Evolutionary conservation across 2,888 invertebrate species (phyloP).

Genomic region (Elgonia sp.): DNA sequence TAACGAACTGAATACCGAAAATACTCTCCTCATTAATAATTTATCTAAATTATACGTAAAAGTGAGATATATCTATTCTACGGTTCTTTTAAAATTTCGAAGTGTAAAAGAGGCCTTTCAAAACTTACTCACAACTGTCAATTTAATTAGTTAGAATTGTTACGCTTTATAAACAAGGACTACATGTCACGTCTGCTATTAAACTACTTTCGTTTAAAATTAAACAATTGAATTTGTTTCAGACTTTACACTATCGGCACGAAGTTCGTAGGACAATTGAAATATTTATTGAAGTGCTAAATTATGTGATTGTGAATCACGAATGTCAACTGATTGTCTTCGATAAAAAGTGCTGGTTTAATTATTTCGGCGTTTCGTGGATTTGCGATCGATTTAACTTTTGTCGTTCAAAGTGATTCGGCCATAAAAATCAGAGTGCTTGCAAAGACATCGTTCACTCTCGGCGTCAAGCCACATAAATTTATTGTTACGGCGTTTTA

Average conservation of each 20-base stretch:
- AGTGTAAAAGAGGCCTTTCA: background rate
- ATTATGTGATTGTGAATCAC: background rate
- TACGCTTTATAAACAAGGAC: background rate
- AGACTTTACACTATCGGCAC: background rate
- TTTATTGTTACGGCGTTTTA: constrained; percentile 2
- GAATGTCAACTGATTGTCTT: background rate
- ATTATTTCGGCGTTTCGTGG: constrained; percentile 5
- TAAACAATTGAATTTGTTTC: constrained; percentile 7
- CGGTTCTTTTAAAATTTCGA: background rate
- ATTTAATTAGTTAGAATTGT: background rate
- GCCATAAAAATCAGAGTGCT: background rate
- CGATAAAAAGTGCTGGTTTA: background rate
- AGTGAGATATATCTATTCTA: background rate
- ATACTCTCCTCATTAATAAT: background rate
- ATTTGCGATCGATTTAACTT: background rate
- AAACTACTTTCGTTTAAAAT: background rate
- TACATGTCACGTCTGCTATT: background rate
- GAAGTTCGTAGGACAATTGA: background rate
- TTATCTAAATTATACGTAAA: background rate
- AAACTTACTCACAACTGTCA: background rate
- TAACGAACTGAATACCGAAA: background rate
- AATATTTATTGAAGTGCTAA: constrained; percentile 3
- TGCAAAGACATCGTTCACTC: background rate
- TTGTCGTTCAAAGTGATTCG: background rate
- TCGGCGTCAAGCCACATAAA: constrained; percentile 1